Evolutionary conservation across 1,140 invertebrate species (phyloP), one percentile per base, ranked within the genome.

Genomic region (Rhopalosiphum padi): DNA sequence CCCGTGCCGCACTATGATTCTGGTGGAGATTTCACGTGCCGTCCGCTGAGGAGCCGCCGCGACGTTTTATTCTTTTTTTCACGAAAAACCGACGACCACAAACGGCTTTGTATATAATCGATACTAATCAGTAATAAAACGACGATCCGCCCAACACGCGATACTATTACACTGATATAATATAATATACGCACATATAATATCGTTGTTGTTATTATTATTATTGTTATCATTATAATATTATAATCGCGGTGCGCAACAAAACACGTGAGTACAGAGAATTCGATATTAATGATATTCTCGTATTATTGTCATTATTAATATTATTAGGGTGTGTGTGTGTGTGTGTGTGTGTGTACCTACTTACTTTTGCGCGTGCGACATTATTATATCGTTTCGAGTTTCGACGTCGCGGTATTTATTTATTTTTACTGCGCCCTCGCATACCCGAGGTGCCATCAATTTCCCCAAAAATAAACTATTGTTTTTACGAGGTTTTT

Each of bases 401-500:
- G 60, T 77, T 77, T 77, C 60, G 60, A 77, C 60, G 60, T 77
- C 15, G 60, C 22, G 35, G n/a, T 83, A 37, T 83, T 83, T 35
- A 83, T 83, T 83, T 83, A 37, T 83, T 83, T 83, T 83, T 83
- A 37, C 35, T 85, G 1, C 82, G 37, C 37, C 53, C 90, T 41
- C 51, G 41, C 18, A 35, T 53, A 60, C 37, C 90, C 11, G 2
- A 30, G 18, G 23, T 43, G 43, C 85, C 35, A 87, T 46, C 41
- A 87, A 87, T 87, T 87, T 87, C 22, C n/a, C 22, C 21, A 51
- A 90, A 43, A 60, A 37, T 35, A 90, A 22, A 53, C 37, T 37
- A 30, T 90, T 55, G 48, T 37, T 90, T 90, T 90, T 90, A 90
- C 48, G 88, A 90, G 85, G 35, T 87, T 87, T 87, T 87, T 46